phyloP scores from a whole-genome alignment of 2,797 vertebrate species.

The Lindbergichthys nudifrons region DNA sequence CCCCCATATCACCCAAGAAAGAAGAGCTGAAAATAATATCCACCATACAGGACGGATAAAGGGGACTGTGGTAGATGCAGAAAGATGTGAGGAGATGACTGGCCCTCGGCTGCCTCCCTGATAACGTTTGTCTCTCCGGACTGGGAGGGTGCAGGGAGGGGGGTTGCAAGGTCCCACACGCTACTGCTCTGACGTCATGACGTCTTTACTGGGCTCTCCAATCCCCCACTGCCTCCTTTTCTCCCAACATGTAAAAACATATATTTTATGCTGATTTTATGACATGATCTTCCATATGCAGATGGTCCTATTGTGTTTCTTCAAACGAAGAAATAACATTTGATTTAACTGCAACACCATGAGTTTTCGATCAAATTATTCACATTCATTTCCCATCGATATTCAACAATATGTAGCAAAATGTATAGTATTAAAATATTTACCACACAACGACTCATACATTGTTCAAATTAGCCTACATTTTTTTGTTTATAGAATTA shows the following conservation, averaged over 20 bases:
- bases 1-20: conserved; percentile 97
- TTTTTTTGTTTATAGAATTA: background rate
- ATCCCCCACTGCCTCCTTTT: conserved; percentile 39
- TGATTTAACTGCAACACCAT: background rate
- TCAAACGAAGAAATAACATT: background rate
- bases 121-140: conserved; percentile 85
- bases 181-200: conserved; percentile 88
- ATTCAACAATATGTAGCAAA: background rate
- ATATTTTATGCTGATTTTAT: too few relatives aligned
- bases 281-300: background rate
- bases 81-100: conserved; percentile 82
- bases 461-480: background rate
- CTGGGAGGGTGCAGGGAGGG: conserved; percentile 49
- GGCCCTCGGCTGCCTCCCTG: conserved; percentile 85
- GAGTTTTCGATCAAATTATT: background rate
- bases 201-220: conserved; percentile 72
- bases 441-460: accelerated
- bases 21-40: conserved; percentile 93
- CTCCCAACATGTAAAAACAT: conserved; percentile 7
- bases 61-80: conserved; percentile 79
- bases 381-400: background rate
- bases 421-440: background rate
- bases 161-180: conserved; percentile 83
- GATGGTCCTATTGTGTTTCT: background rate
- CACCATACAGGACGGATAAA: conserved; percentile 92